phyloP scores from a whole-genome alignment of 2,113 vertebrate species.

The Sinocyclocheilus rhinocerous region DNA sequence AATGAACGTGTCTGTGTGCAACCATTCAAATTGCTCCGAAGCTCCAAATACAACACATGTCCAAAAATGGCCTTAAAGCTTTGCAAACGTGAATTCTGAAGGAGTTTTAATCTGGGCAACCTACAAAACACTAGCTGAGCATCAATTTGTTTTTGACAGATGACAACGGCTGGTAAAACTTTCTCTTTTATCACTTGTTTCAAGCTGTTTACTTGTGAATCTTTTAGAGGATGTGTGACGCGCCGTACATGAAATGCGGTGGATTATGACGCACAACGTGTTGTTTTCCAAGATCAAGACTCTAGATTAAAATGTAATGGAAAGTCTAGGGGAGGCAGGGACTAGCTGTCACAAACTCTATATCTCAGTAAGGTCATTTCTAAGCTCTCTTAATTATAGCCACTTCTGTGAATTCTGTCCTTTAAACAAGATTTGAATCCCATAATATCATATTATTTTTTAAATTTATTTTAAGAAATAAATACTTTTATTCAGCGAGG shows the following conservation, averaged over 20 bases:
- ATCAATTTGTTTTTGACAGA: background rate
- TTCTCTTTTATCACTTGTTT: background rate
- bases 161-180: background rate
- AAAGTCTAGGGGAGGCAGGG: background rate
- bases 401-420: background rate
- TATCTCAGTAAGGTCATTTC: background rate
- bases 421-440: background rate
- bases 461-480: background rate
- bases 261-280: background rate
- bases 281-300: background rate
- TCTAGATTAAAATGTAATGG: background rate
- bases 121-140: background rate
- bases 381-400: background rate
- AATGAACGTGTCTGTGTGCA: background rate
- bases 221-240: background rate
- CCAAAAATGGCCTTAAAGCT: constrained; percentile 1
- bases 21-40: background rate
- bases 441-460: too few species aligned
- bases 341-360: background rate
- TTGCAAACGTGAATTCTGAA: background rate
- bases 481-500: background rate
- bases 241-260: background rate
- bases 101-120: constrained; percentile 1
- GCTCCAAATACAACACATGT: background rate
- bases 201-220: background rate